Evolutionary conservation across 2,888 invertebrate genomes (phyloP), one percentile per base, ranked within the genome.

Genomic region (Heteropelma amictum): DNA sequence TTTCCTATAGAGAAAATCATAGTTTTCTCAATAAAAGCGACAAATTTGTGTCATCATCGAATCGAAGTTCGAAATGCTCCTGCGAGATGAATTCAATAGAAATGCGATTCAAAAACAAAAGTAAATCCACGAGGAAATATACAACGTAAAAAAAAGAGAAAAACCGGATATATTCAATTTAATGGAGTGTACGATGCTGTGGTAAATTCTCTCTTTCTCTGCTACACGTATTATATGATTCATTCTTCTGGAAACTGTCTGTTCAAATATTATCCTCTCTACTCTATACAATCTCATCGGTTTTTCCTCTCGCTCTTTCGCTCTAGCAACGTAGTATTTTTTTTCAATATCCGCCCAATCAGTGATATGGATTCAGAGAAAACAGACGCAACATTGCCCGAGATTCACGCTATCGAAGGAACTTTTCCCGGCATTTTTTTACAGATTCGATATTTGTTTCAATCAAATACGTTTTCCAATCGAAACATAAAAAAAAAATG

Each of bases 31-130:
- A 12, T 14, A 5, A 38, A 38, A 12, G 12, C n/a, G n/a, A 14
- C 38, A 14, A 12, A 4, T 38, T 38, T 38, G 14, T 38, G n/a
- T n/a, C 3, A 12, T 38, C 14, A 14, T 38, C n/a, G 14, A 38
- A 12, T 38, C 3, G n/a, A 14, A 38, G 12, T n/a, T 6, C 38
- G 6, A 1, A 19, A 33, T 21, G 17, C 33, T 10, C 19, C 33
- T 40, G 58, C 33, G 49, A 63, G 51, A n/a, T 40, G 30, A 61
- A 35, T 30, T 35, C n/a, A 63, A 63, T 45, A 35, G 35, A 30
- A 63, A 64, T 30, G 58, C 49, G 53, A 71, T 76, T 63, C 58
- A 76, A 72, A 58, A 72, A 76, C 75, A 76, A 68, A 72, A 63
- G 71, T 58, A 28, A 64, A 64, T 40, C 65, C 42, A 40, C 71